Conservation (phyloP, 2,113 vertebrate genomes). For the Thamnaconus septentrionalis region DNA sequence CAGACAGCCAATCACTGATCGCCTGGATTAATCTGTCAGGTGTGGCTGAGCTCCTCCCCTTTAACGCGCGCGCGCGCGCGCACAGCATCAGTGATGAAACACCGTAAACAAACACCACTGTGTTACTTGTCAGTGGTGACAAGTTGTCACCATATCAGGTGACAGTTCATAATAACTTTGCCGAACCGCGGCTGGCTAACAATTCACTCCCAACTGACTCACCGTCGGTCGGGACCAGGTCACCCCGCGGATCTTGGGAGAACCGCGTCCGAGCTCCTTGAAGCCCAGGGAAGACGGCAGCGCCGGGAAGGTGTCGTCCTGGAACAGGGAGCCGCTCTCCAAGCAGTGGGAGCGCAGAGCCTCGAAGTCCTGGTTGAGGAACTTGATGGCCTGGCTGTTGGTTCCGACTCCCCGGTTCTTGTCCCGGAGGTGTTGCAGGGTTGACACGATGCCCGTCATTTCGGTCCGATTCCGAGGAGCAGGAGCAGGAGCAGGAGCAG, state of each 20-base stretch:
- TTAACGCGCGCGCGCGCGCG: too few species aligned
- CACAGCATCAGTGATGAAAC: too few species aligned
- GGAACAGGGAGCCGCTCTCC: conserved; percentile 76
- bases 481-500: not conserved
- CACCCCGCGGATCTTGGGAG: conserved; percentile 77
- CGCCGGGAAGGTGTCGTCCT: conserved; percentile 83
- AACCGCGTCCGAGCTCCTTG: conserved; percentile 81
- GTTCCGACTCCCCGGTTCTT: conserved; percentile 70
- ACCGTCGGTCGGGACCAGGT: conserved; percentile 85
- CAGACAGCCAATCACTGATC: too few species aligned
- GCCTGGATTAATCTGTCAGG: too few species aligned
- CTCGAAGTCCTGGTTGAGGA: conserved; percentile 83
- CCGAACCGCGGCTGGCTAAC: too few species aligned
- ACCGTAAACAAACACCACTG: too few species aligned
- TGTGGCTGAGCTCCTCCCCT: too few species aligned
- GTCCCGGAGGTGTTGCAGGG: conserved; percentile 36
- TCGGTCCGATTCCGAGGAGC: too few species aligned
- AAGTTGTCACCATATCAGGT: too few species aligned
- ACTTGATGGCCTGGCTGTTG: conserved; percentile 75
- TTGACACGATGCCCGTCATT: too few species aligned
- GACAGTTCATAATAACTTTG: too few species aligned
- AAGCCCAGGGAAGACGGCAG: conserved; percentile 80
- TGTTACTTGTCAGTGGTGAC: too few species aligned
- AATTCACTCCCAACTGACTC: conserved; percentile 9
- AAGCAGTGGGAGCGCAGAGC: conserved; percentile 76